Evolutionary conservation across 53 echinoderm and acorn worm species (phyloP).

Genomic region (Mesocentrotus franciscanus): DNA sequence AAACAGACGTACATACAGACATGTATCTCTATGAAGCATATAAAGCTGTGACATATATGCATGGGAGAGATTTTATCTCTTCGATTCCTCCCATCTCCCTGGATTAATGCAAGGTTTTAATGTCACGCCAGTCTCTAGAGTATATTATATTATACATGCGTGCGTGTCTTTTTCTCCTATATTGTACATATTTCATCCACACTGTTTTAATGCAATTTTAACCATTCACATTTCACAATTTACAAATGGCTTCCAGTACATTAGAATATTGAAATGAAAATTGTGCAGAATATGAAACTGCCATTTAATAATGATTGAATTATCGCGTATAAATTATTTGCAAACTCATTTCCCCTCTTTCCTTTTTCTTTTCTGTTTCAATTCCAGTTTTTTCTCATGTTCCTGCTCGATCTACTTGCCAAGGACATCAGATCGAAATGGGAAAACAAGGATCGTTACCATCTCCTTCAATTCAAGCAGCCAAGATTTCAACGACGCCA

Average conservation of each 20-base stretch:
- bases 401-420: background rate
- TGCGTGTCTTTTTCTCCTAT: background rate
- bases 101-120: no score
- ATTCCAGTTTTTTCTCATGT: background rate
- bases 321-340: background rate
- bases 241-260: background rate
- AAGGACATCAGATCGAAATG: background rate
- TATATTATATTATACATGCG: background rate
- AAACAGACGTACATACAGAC: background rate
- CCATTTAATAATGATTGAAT: background rate
- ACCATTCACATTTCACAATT: background rate
- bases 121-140: no score
- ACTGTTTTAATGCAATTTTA: background rate
- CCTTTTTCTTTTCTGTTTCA: background rate
- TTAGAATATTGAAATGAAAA: background rate
- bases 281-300: background rate
- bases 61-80: no score
- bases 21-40: no score
- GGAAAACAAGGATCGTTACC: background rate
- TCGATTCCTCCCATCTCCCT: no score
- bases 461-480: background rate
- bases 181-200: background rate
- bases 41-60: no score
- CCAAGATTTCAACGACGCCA: background rate
- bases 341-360: background rate